Evolutionary conservation across 2,797 vertebrate genomes (phyloP).

Genomic region (Momotus momota): DNA sequence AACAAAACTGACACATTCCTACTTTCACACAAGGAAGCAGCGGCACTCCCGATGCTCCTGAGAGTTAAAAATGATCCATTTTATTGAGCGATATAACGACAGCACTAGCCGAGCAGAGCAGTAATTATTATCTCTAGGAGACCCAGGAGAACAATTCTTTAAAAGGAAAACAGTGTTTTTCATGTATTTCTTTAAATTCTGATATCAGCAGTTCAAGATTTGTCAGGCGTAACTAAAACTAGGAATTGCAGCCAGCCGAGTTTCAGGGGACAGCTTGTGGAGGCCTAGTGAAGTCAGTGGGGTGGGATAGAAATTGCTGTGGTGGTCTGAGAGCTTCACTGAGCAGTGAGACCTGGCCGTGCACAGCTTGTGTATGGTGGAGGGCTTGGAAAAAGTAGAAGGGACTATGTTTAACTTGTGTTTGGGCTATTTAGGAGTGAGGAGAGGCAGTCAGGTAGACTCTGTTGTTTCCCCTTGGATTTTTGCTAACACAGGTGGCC

Average conservation of each 20-base stretch:
- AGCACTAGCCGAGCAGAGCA: constrained; percentile 71
- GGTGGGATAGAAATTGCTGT: not conserved
- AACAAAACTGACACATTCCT: constrained; percentile 79
- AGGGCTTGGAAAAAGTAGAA: not conserved
- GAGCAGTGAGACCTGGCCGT: not conserved
- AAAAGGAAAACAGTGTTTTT: constrained; percentile 80
- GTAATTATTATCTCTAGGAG: constrained; percentile 81
- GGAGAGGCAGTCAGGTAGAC: not conserved
- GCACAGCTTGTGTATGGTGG: not conserved
- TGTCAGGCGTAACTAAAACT: constrained; percentile 66
- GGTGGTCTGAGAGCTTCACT: not conserved
- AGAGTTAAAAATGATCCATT: constrained; percentile 79
- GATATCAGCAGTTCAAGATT: constrained; percentile 69
- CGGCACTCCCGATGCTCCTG: constrained; percentile 65
- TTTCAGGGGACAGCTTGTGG: constrained; percentile 35
- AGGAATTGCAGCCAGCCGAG: not conserved
- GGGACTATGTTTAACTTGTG: not conserved
- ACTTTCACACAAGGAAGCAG: constrained; percentile 69
- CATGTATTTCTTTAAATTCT: constrained; percentile 54
- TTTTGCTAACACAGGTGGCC: not conserved
- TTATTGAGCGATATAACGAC: constrained; percentile 81
- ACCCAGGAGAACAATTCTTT: constrained; percentile 76
- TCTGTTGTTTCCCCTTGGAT: not conserved
- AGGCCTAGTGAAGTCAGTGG: not conserved
- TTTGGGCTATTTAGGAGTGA: not conserved